Conservation (phyloP, 2,888 invertebrate genomes). For the Ametastegia equiseti region DNA sequence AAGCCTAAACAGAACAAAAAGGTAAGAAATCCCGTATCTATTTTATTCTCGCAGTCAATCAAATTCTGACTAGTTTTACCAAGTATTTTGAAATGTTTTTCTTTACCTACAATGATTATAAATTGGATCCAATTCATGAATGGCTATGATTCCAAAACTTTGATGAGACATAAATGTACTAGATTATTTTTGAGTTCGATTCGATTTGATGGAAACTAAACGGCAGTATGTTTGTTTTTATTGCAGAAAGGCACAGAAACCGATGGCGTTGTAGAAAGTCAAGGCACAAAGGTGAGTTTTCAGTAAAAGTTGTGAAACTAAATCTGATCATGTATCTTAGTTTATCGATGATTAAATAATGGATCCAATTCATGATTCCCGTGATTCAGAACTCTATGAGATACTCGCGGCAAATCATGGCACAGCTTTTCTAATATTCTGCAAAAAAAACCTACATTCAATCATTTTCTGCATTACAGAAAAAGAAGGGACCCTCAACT, state of each 20-base stretch:
- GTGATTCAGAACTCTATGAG: slow-evolving; percentile 27
- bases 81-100: background rate
- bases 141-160: slow-evolving; percentile 34
- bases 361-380: slow-evolving; percentile 33
- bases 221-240: background rate
- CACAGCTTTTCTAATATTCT: background rate
- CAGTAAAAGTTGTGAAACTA: background rate
- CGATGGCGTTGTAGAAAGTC: background rate
- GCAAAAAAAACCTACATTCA: background rate
- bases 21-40: background rate
- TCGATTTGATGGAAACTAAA: background rate
- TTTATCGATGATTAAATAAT: slow-evolving; percentile 35
- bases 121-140: slow-evolving; percentile 46
- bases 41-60: background rate
- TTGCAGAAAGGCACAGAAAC: background rate
- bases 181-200: background rate
- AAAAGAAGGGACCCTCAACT: background rate
- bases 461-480: slow-evolving; percentile 1
- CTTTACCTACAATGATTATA: slow-evolving; percentile 24
- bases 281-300: background rate
- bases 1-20: background rate
- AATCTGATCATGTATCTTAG: background rate
- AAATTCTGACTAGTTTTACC: background rate
- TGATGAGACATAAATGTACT: background rate
- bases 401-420: background rate